These are phyloP conservation scores for Noctua pronuba DNA, from an alignment of 2,888 invertebrate species.

Conservation along the genomic window DNA sequence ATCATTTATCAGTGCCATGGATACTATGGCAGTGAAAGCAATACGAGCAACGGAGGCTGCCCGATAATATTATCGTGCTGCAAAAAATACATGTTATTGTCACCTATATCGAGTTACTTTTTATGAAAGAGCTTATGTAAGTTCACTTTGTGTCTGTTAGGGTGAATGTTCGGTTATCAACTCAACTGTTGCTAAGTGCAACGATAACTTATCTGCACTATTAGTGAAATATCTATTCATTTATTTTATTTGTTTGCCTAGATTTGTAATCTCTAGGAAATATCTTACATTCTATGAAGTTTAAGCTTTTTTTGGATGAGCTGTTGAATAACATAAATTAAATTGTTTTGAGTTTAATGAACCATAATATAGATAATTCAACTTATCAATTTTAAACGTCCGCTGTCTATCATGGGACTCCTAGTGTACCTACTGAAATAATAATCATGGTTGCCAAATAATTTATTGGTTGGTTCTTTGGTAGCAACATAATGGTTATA, in stretches of 20 bases:
- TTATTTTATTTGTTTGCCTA: slow-evolving; percentile 29
- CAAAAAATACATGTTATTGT: slow-evolving; percentile 66
- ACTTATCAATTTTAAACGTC: slow-evolving; percentile 5
- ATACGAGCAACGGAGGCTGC: slow-evolving; percentile 63
- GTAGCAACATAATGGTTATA: neutral
- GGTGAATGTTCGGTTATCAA: slow-evolving; percentile 74
- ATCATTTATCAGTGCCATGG: slow-evolving; percentile 68
- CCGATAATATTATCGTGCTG: slow-evolving; percentile 67
- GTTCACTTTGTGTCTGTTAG: slow-evolving; percentile 57
- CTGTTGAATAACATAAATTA: neutral
- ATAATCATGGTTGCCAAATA: neutral
- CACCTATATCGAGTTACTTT: slow-evolving; percentile 71
- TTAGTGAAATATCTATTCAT: slow-evolving; percentile 59
- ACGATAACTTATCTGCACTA: slow-evolving; percentile 66
- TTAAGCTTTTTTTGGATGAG: neutral
- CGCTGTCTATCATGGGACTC: slow-evolving; percentile 1
- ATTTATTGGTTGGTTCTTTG: neutral
- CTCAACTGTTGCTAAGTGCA: slow-evolving; percentile 72
- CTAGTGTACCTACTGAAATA: neutral
- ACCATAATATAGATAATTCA: neutral
- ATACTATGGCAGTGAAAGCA: slow-evolving; percentile 60
- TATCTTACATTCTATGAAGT: neutral
- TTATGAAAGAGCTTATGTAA: slow-evolving; percentile 66
- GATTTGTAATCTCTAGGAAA: slow-evolving; percentile 21
- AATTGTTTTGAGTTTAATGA: neutral